Base-by-base conservation (phyloP, 1,140 invertebrate genomes). In the Hycleus phaleratus region DNA sequence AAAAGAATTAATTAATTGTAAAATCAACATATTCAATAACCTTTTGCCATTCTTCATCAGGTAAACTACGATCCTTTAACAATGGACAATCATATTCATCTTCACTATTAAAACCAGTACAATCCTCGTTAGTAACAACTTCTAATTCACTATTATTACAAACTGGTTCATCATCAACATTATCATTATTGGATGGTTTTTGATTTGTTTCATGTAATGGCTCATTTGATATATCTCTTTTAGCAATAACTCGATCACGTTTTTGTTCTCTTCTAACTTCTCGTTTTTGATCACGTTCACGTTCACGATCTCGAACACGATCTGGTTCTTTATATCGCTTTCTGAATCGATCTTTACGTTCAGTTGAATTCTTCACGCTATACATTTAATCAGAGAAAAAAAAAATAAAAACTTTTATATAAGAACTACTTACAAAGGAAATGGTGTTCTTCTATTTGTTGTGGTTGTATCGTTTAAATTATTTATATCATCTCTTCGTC, bases 101-200 rank as follows among this genome's bases (percentile, higher is more conserved):
- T 58, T 73, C 72, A 58, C 72, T 73, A 62, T 73, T 73, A 48
- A 71, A 73, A 2, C 72, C 72, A 57, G 68, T 73, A 8, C 68
- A 64, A 49, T 73, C 72, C 62, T 73, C 72, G 52, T 68, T 66
- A 0, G 60, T 55, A 46, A 52, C 60, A 57, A 58, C 54, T 50
- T 61, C 58, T 40, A 60, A 58, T 51, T 70, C 65, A 53, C 61
- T 64, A 48, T 63, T 67, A 60, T 65, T 68, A 61, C 58, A 63
- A 4, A 58, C 46, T 11, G 62, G 58, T 45, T 66, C 68, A 43
- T 61, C 60, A 54, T 26, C 54, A 26, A 55, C 44, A n/a, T 60
- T 45, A 59, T 64, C 65, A 45, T 58, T 61, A 46, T 46, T 52
- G 32, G 62, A 49, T 47, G 26, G 50, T 51, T 53, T 60, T 26